Evolutionary conservation across 2,797 vertebrate species (phyloP).

Genomic region (Mus minutoides): DNA sequence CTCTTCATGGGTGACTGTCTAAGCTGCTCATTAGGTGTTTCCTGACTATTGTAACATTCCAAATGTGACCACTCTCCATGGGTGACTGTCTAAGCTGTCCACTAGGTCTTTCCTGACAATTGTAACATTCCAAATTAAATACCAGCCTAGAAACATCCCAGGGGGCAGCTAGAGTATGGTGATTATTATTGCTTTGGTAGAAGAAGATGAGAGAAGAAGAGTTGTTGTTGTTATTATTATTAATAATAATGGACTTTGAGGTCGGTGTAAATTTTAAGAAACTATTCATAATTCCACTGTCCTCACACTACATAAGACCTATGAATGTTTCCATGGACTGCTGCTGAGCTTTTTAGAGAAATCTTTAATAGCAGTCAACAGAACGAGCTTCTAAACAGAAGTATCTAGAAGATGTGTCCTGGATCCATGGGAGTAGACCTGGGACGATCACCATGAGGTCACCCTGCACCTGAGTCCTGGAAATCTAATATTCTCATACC

Average conservation of each 20-base stretch:
- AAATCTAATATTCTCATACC: no score
- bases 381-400: neutral
- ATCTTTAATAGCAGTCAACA: neutral
- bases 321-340: neutral
- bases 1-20: rapidly evolving
- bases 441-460: neutral
- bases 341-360: neutral
- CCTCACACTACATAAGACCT: rapidly evolving
- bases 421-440: neutral
- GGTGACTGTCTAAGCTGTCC: rapidly evolving
- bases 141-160: no score
- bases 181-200: no score
- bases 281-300: neutral
- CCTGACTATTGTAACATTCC: neutral
- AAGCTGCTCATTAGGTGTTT: rapidly evolving
- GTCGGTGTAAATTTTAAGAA: neutral
- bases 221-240: no score
- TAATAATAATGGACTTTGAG: no score
- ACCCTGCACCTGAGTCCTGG: neutral
- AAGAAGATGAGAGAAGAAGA: neutral
- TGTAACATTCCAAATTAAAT: rapidly evolving
- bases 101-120: neutral
- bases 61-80: neutral
- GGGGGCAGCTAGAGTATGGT: no score
- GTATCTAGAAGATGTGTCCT: no score